A percentile compares a stretch with the other conserved stretches of the same genome.
phyloP scores from a whole-genome alignment of 2,113 vertebrate genomes.

The Cettia cetti region DNA sequence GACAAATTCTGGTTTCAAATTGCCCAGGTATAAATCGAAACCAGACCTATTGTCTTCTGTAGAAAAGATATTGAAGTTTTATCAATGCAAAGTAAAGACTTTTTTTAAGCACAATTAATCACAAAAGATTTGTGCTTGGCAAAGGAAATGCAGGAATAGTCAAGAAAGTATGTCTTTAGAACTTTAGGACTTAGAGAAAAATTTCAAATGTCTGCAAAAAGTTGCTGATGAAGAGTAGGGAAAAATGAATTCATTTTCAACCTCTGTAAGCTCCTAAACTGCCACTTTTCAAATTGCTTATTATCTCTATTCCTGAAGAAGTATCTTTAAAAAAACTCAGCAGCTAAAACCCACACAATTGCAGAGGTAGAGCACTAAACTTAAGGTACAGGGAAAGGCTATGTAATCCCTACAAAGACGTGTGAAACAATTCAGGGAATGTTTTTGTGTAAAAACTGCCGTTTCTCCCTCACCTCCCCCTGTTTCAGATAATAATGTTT shows the following conservation, averaged over 20 bases:
- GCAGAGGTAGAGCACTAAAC: background rate
- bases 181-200: background rate
- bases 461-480: background rate
- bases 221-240: background rate
- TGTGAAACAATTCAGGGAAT: background rate
- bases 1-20: background rate
- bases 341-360: background rate
- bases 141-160: background rate
- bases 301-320: background rate
- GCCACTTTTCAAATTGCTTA: background rate
- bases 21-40: background rate
- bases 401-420: background rate
- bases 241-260: background rate
- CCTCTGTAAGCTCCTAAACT: background rate
- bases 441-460: background rate
- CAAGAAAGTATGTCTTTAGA: background rate
- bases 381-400: background rate
- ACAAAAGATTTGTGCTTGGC: background rate
- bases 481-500: background rate
- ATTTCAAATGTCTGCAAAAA: background rate
- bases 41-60: background rate
- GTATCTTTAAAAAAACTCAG: background rate
- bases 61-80: background rate
- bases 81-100: background rate
- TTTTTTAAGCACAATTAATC: background rate